Evolutionary conservation across 2,888 invertebrate species (phyloP).

Genomic region (Lasioglossum figueresi): DNA sequence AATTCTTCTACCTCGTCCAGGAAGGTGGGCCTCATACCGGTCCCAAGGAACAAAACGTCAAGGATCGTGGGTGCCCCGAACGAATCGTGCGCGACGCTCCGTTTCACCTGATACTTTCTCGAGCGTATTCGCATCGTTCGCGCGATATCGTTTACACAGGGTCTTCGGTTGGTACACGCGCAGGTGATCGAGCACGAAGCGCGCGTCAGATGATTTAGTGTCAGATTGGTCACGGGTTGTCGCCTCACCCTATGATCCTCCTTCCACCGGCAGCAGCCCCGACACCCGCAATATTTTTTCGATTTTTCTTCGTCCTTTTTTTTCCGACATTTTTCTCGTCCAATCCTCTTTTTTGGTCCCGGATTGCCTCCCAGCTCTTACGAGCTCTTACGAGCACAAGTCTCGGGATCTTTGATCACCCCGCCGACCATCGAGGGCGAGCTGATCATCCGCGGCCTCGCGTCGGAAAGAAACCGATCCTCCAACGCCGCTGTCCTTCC

Average conservation of each 20-base stretch:
- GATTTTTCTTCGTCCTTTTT: slow-evolving; percentile 59
- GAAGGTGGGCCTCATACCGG: neutral
- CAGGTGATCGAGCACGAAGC: slow-evolving; percentile 67
- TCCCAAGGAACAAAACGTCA: neutral
- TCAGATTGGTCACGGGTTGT: slow-evolving; percentile 82
- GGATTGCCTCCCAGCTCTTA: slow-evolving; percentile 51
- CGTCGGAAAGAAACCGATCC: slow-evolving; percentile 74
- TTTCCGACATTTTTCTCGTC: slow-evolving; percentile 8
- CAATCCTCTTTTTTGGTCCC: slow-evolving; percentile 18
- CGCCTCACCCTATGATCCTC: slow-evolving; percentile 73
- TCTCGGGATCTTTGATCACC: slow-evolving; percentile 78
- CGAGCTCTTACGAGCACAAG: slow-evolving; percentile 58
- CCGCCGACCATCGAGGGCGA: slow-evolving; percentile 76
- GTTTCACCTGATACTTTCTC: neutral
- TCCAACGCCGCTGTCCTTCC: slow-evolving; percentile 32
- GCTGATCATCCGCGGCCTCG: slow-evolving; percentile 77
- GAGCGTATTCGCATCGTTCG: slow-evolving; percentile 25
- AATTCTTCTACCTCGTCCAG: neutral
- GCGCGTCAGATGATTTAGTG: slow-evolving; percentile 81
- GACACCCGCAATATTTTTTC: slow-evolving; percentile 70
- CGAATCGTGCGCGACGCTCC: neutral
- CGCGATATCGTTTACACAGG: slow-evolving; percentile 36
- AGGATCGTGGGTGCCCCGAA: neutral
- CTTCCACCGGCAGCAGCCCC: slow-evolving; percentile 32
- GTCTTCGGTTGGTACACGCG: slow-evolving; percentile 39